These are phyloP conservation scores for Ciona savignyi DNA, from an alignment of 23 tunicate genomes.

Conservation along the genomic window DNA sequence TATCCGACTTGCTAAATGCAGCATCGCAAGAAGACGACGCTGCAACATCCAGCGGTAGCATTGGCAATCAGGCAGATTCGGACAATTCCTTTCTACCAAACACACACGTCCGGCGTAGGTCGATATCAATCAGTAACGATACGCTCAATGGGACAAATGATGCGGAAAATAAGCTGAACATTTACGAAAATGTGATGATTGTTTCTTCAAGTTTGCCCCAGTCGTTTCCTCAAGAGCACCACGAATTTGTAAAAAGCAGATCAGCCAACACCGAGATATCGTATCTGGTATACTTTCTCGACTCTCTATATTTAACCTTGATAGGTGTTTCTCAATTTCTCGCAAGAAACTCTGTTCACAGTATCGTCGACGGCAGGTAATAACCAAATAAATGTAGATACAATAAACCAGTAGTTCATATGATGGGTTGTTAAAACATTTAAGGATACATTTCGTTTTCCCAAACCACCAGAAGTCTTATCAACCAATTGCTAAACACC, in stretches of 20 bases:
- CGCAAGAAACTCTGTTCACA: neutral
- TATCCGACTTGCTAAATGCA: neutral
- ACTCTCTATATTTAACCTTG: constrained; percentile 16
- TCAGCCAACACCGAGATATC: neutral
- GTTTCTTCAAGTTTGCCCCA: constrained; percentile 16
- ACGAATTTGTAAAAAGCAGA: neutral
- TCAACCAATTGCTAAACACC: neutral
- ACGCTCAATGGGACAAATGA: neutral
- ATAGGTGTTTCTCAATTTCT: neutral
- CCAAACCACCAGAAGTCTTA: neutral
- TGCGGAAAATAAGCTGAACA: neutral
- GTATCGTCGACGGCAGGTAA: constrained; percentile 1
- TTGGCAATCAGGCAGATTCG: neutral
- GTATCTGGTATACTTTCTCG: constrained; percentile 15
- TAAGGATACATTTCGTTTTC: neutral
- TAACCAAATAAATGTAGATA: too few relatives aligned
- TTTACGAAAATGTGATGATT: constrained; percentile 11
- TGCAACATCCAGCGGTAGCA: neutral
- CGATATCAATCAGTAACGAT: constrained; percentile 1
- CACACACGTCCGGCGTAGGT: neutral
- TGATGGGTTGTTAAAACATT: too few relatives aligned
- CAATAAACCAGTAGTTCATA: too few relatives aligned
- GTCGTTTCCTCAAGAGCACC: neutral
- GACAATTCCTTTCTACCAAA: neutral
- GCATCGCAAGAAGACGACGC: neutral